Evolutionary conservation across 2,888 invertebrate species (phyloP), one percentile per base, ranked within the genome.

Genomic region (Aquatica leii): DNA sequence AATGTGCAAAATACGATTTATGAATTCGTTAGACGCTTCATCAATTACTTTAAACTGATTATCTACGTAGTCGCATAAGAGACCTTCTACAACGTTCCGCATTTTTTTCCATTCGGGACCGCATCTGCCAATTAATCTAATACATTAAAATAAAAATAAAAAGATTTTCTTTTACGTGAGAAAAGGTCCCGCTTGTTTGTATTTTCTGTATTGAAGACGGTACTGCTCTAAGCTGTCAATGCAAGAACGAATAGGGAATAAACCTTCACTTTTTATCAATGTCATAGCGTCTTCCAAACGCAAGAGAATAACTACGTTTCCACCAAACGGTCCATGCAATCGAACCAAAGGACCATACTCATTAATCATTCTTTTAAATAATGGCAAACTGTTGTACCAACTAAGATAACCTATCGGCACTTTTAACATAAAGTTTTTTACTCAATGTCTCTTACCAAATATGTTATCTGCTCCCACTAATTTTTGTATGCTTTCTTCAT

Each of bases 271-370:
- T 1, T 84, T 80, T 67, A 87, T 87, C 1, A 89, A 86, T 66
- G 86, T 84, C 63, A 86, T 84, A 43, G 88, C 87, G 70, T 89
- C 87, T 60, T 88, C 88, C 0, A 89, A 88, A 54, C 88, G 85
- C 73, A 84, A 86, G 48, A 89, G 79, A 64, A 90, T 81, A 1
- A 90, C 86, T 15, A 90, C 85, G 68, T 89, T 87, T 0, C 85
- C 84, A 0, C 88, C 87, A 41, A 90, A 82, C 0, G 88, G 88
- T 20, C 88, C 88, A 17, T 87, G 85, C 54, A 89, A 83, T 53
- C 89, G 84, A 8, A 89, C 88, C 1, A 90, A 85, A 0, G 89
- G 88, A 0, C 90, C 90, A 68, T 90, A 89, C 66, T 82, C 80
- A 52, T 84, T 79, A 66, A 84, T 81, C 5, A 85, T 72, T 68